A percentile compares a stretch with the other conserved stretches of the same genome.
Conservation (phyloP, 2,797 vertebrate species). For the Sebastes steindachneri region DNA sequence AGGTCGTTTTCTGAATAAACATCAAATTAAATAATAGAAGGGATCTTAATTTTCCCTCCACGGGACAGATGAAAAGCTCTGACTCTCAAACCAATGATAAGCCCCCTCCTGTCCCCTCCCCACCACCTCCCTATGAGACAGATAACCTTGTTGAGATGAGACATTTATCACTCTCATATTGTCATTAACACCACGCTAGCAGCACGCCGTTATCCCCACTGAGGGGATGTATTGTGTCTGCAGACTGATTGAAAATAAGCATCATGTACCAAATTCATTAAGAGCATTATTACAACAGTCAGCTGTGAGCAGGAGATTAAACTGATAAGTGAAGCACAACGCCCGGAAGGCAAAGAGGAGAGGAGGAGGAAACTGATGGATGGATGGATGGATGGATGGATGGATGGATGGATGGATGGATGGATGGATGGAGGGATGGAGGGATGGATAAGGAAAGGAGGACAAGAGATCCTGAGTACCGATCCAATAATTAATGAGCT, state of each 20-base stretch:
- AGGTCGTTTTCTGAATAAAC: constrained; percentile 49
- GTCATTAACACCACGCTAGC: constrained; percentile 15
- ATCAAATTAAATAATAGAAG: constrained; percentile 37
- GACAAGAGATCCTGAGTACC: neutral
- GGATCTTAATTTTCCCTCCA: constrained; percentile 23
- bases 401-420: neutral
- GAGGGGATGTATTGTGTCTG: neutral
- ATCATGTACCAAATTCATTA: constrained; percentile 40
- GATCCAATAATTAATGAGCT: no score
- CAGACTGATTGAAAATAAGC: constrained; percentile 15
- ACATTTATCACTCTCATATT: constrained; percentile 38
- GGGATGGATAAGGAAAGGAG: neutral
- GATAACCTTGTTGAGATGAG: constrained; percentile 46
- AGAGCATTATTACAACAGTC: constrained; percentile 34
- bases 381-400: neutral
- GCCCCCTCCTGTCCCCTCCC: neutral
- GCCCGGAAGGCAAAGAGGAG: neutral
- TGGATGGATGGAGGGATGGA: neutral
- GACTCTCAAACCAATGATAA: constrained; percentile 12
- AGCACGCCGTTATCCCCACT: neutral
- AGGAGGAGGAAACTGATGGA: no score
- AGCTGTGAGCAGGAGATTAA: constrained; percentile 34
- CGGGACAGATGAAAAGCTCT: constrained; percentile 14
- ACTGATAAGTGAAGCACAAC: constrained; percentile 1
- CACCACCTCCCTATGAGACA: neutral